Evolutionary conservation across 2,113 vertebrate species (phyloP), one percentile per base, ranked within the genome.

Genomic region (Varanus komodoensis): DNA sequence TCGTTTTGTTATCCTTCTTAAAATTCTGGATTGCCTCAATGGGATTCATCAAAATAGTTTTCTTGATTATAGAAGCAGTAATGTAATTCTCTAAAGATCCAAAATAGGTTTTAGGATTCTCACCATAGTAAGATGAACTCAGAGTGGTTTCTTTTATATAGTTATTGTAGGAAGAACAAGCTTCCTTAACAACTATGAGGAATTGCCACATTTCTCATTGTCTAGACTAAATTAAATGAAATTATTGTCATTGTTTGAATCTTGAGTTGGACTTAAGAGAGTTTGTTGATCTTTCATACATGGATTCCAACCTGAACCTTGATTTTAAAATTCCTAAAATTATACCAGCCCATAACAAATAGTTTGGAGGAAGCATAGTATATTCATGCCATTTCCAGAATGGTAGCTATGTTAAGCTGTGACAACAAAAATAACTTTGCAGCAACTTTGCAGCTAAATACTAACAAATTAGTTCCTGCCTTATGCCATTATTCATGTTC

Each of bases 231-330:
- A 1, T 91, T 52, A 69, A 21, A 23, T 78, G 6, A 52, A 17
- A 91, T 87, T n/a, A 38, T 85, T 91, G 48, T 84, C 88, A 89
- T 89, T 25, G 14, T 71, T 90, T 92, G 82, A 79, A 87, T 88
- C 27, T 3, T 78, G 8, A 1, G 0, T 82, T 21, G 25, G 8
- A 1, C 0, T 61, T 44, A 3, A 44, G 38, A 44, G 38, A 44
- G 38, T 44, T 44, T 71, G 83, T 69, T 2, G 9, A 38, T 88
- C 64, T 92, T 29, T 52, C 75, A 87, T 86, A 64, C 57, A 64
- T 32, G 89, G 52, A 52, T 91, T 88, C 69, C 89, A 91, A 57
- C 68, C 52, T 78, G 23, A 71, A 29, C 0, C 57, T n/a, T 68
- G 38, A 67, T 87, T 8, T 89, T 85, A 87, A 90, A 91, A 91